Conservation (phyloP, 2,113 vertebrate genomes). For the Phyllopteryx taeniolatus region DNA sequence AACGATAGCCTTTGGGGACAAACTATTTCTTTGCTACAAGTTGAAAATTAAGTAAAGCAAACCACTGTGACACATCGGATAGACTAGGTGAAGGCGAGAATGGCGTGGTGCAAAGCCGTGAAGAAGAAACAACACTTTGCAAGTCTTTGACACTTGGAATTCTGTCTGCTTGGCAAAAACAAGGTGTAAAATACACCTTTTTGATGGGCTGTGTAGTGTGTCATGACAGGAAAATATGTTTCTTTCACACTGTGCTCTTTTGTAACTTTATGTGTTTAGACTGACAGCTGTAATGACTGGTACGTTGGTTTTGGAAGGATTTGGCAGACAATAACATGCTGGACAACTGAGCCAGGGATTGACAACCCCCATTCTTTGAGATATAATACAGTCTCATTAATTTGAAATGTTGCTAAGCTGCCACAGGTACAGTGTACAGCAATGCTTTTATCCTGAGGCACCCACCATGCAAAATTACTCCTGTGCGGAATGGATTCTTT, state of each 20-base stretch:
- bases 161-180: neutral
- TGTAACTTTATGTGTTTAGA: neutral
- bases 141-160: slow-evolving; percentile 1
- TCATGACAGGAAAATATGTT: neutral
- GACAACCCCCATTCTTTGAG: too few relatives aligned
- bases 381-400: neutral
- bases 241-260: neutral
- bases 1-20: slow-evolving; percentile 26
- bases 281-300: neutral
- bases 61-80: neutral
- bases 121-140: neutral
- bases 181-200: neutral
- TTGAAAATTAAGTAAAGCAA: slow-evolving; percentile 7
- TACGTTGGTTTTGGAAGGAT: too few relatives aligned
- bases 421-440: neutral
- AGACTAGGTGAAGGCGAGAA: slow-evolving; percentile 6
- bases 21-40: slow-evolving; percentile 10
- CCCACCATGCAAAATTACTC: too few relatives aligned
- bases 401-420: neutral
- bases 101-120: neutral
- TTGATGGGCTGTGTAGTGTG: neutral
- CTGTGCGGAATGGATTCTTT: too few relatives aligned
- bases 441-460: neutral
- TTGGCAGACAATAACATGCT: too few relatives aligned
- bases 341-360: too few relatives aligned